Evolutionary conservation across 2,888 invertebrate genomes (phyloP), one percentile per base, ranked within the genome.

Genomic region (Drosophila nigritarsus): DNA sequence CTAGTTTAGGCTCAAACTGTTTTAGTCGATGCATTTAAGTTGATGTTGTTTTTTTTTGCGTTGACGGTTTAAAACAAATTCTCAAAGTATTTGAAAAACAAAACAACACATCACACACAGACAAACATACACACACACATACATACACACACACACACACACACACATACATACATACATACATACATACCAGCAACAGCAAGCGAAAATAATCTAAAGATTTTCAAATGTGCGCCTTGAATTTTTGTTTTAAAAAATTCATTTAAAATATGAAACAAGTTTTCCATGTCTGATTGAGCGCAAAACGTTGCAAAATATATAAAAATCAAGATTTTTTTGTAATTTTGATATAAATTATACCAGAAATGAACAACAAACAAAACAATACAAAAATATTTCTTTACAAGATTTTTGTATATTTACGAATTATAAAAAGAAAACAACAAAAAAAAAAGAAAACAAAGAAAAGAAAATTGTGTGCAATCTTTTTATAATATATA

Each of bases 241-340:
- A 90, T 89, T 90, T 89, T 90, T 88, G 87, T 90, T 88, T 88
- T 90, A 87, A 73, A 90, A 87, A 87, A 78, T 90, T 89, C 89
- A 81, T 76, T 78, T 83, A 63, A 50, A 42, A 72, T 40, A 59
- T 48, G 54, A 65, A 54, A 65, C 24, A 51, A 65, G 24, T 45
- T 58, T 62, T 66, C 58, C 67, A 78, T 73, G 82, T 82, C 85
- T 62, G 62, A 79, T 70, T 45, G 58, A 82, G 82, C 76, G 82
- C 82, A 82, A 76, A 76, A 50, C 50, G 18, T 63, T 64, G 58
- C 55, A 53, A 55, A 55, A 49, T 30, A 68, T 30, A 42, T 40
- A 54, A 68, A 49, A 29, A 51, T 24, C 42, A 18, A 38, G 56
- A 51, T 45, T 69, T 68, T 80, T 71, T 60, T 77, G 71, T 62